Evolutionary conservation across 2,113 vertebrate genomes (phyloP).

Genomic region (Microtus pennsylvanicus): DNA sequence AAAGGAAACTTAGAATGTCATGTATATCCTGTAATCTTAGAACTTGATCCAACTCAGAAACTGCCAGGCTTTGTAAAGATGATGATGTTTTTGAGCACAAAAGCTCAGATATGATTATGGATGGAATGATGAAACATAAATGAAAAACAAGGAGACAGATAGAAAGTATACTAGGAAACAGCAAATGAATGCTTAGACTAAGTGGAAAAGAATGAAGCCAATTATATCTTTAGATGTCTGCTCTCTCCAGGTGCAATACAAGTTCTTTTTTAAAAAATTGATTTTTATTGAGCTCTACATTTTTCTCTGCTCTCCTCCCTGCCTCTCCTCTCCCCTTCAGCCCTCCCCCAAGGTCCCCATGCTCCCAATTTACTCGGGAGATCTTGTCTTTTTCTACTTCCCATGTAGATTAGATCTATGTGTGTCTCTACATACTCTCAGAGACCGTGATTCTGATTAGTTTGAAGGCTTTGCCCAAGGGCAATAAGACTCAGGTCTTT

Average conservation of each 20-base stretch:
- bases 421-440: not conserved
- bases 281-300: too few relatives aligned
- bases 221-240: not conserved
- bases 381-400: too few relatives aligned
- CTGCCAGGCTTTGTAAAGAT: not conserved
- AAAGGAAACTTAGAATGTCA: conserved; percentile 41
- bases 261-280: too few relatives aligned
- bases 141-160: not conserved
- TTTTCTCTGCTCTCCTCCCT: too few relatives aligned
- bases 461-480: not conserved
- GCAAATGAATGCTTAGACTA: not conserved
- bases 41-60: not conserved
- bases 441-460: not conserved
- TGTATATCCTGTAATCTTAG: not conserved
- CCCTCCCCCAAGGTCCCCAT: too few relatives aligned
- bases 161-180: not conserved
- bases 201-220: not conserved
- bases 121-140: not conserved
- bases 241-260: not conserved
- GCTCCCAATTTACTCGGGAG: too few relatives aligned
- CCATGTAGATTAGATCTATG: too few relatives aligned
- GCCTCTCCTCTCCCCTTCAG: too few relatives aligned
- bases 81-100: not conserved
- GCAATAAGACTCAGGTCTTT: not conserved
- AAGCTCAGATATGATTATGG: not conserved